Evolutionary conservation across 2,888 invertebrate genomes (phyloP), one percentile per base, ranked within the genome.

Genomic region (Pristionchus mayeri): DNA sequence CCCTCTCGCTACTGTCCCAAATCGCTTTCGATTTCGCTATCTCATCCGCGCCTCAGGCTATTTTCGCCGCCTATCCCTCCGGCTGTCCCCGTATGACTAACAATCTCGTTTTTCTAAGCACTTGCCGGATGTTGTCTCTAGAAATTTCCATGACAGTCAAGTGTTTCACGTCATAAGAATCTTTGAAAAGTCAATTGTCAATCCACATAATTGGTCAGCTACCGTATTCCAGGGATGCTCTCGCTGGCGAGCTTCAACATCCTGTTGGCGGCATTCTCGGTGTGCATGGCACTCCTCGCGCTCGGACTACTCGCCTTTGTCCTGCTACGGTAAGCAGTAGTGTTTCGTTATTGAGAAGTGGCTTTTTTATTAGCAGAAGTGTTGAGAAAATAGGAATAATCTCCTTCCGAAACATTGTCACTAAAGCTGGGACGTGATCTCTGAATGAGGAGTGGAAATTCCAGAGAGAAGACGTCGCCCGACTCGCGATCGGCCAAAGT

Each of bases 221-320:
- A 63, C 63, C 63, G 63, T 63, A 63, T 7, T 34, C 30, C 83
- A 60, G 86, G 85, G n/a, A 85, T 87, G 76, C 78, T 85, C 67
- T 86, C 87, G 9, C 83, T 87, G 16, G 52, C 86, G 16, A 85
- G 85, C 6, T 71, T 87, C 50, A 87, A 87, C 63, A 50, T 87
- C 7, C 44, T 85, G 24, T 79, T 87, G 13, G 87, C 87, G 60
- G 44, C 86, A 4, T 87, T 87, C 75, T 87, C 87, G 6, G 87
- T 87, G 82, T n/a, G 78, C 7, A 86, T 87, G 85, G 87, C 87
- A 40, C 52, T 87, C 44, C 76, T 85, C 27, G 87, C 87, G 16
- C 82, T 87, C 21, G 86, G 84, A 0, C 57, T 87, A 13, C 75
- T 87, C 4, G 87, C 87, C n/a, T 87, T 87, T 71, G 85, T 87